Evolutionary conservation across 1,140 invertebrate genomes (phyloP).

Genomic region (Grapholita molesta): DNA sequence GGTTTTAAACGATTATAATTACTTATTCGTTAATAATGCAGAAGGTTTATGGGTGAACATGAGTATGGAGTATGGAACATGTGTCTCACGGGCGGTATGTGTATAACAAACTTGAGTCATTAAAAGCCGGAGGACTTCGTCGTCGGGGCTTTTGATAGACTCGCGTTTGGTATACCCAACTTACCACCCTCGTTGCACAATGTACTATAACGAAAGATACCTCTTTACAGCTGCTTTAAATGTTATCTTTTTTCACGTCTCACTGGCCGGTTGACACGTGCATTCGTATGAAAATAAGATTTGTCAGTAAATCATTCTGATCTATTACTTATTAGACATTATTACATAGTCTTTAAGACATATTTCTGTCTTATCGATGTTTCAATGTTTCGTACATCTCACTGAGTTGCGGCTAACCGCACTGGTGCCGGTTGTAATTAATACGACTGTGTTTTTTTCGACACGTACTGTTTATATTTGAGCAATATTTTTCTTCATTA

Average conservation of each 20-base stretch:
- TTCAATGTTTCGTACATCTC: neutral
- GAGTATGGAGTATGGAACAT: too few species aligned
- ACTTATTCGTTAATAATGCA: too few species aligned
- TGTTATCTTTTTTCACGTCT: neutral
- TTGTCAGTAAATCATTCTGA: neutral
- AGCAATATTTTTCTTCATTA: neutral
- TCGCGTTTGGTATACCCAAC: too few species aligned
- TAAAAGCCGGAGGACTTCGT: too few species aligned
- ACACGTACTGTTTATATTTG: neutral
- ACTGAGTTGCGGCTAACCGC: conserved; percentile 3
- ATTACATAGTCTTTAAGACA: neutral
- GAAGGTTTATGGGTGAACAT: too few species aligned
- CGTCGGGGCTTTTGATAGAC: too few species aligned
- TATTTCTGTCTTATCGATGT: neutral
- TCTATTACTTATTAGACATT: neutral
- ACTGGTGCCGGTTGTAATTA: neutral
- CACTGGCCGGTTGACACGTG: neutral
- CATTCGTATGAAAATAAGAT: conserved; percentile 2
- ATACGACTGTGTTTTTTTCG: neutral
- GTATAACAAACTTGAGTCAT: too few species aligned
- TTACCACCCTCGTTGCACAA: too few species aligned
- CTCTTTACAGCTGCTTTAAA: too few species aligned
- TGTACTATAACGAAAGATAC: too few species aligned
- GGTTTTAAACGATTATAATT: too few species aligned
- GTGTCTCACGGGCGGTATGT: too few species aligned